Base-by-base conservation (phyloP, 2,113 vertebrate species). In the Psephotus haematonotus region DNA sequence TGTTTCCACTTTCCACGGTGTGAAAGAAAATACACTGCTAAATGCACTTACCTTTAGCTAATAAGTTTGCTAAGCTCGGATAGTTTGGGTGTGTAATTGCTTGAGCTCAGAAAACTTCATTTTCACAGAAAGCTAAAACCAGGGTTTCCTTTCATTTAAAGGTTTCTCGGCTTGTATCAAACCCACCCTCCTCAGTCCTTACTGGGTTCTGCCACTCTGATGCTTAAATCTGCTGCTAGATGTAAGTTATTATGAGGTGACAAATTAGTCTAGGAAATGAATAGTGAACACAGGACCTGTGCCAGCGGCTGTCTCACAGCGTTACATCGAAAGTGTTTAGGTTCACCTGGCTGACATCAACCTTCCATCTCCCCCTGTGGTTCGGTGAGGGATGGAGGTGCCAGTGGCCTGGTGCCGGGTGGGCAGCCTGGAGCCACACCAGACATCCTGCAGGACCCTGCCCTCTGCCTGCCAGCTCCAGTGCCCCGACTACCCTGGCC, bases 301-400 rank as follows among this genome's bases (percentile, higher is more conserved):
- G 4, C 5, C 88, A 79, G 65, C 28, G 63, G 74, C 44, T 2
- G 1, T n/a, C 47, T 71, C 88, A 10, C 44, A 74, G 65, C 0
- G 0, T 77, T 33, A 17, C 27, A 17, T 0, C 1, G 0, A 35
- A 29, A 53, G 25, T 2, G 1, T 44, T 76, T 2, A 43, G 55
- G 68, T 57, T 82, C 55, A 19, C 64, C 29, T 20, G 44, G 28
- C 2, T 62, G 74, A 44, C 31, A 41, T 7, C 77, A 46, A 4
- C 35, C 9, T 65, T 47, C 39, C 77, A 9, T 6, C 33, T n/a
- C 43, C 44, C 59, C 28, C 3, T 11, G 2, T 0, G 3, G 18
- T 2, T 15, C 4, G 47, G 63, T 2, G 78, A 47, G 25, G 60
- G 46, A 4, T 7, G 10, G 78, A 76, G 49, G 57, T 47, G 52